phyloP scores from a whole-genome alignment of 2,113 vertebrate genomes.

The Gasterosteus aculeatus region DNA sequence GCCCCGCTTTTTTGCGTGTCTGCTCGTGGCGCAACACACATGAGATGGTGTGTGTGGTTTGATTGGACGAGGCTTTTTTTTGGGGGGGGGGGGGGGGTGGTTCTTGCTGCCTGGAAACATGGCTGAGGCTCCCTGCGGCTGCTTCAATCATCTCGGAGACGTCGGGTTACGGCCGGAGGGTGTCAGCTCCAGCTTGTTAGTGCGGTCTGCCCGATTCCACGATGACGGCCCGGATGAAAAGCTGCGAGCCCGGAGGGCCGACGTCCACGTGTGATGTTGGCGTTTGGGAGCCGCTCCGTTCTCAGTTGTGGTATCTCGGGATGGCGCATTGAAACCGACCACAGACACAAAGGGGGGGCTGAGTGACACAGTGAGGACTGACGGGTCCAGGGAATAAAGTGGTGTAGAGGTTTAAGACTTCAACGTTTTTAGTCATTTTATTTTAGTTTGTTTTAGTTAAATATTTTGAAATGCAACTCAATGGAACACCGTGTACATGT shows the following conservation, averaged over 20 bases:
- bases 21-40: constrained; percentile 66
- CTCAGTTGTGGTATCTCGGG: constrained; percentile 35
- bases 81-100: background rate
- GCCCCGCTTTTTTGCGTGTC: constrained; percentile 65
- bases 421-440: too few species aligned
- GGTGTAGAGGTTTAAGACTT: too few species aligned
- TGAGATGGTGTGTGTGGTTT: constrained; percentile 69
- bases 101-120: constrained; percentile 67
- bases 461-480: background rate
- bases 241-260: constrained; percentile 42
- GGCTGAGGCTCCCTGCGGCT: constrained; percentile 55
- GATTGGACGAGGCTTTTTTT: constrained; percentile 64
- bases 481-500: too few species aligned
- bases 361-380: constrained; percentile 3
- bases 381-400: background rate
- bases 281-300: constrained; percentile 36
- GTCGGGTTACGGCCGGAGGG: constrained; percentile 45
- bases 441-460: background rate
- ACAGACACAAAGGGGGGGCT: constrained; percentile 11
- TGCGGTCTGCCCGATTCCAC: constrained; percentile 59
- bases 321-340: constrained; percentile 32
- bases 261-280: constrained; percentile 38
- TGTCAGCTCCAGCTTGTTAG: constrained; percentile 63
- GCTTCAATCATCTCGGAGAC: constrained; percentile 59
- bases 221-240: constrained; percentile 65